A percentile compares a stretch with the other conserved stretches of the same genome.
These are phyloP conservation scores for Dascillus cervinus DNA, from an alignment of 2,888 invertebrate genomes.

Conservation along the genomic window DNA sequence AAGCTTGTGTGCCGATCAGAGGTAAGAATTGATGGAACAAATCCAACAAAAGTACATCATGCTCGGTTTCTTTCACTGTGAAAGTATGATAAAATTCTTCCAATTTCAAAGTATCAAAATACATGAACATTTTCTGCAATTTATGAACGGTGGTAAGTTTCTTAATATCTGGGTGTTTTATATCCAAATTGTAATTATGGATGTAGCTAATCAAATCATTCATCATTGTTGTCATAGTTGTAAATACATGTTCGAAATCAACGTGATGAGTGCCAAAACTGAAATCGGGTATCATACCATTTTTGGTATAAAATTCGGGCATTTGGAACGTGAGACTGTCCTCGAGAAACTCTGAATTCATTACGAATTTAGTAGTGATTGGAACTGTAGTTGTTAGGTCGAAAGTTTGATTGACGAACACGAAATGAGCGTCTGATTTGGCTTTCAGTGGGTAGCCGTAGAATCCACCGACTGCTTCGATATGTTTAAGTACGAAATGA, in stretches of 20 bases:
- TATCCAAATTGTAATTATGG: slow-evolving; percentile 32
- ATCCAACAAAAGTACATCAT: slow-evolving; percentile 28
- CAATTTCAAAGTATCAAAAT: slow-evolving; percentile 31
- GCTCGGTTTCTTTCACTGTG: slow-evolving; percentile 15
- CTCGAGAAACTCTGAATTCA: slow-evolving; percentile 15
- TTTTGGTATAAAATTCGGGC: slow-evolving; percentile 16
- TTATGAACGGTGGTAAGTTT: slow-evolving; percentile 34
- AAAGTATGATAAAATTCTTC: slow-evolving; percentile 27
- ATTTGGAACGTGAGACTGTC: slow-evolving; percentile 27
- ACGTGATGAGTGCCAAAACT: slow-evolving; percentile 33
- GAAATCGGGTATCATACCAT: slow-evolving; percentile 26
- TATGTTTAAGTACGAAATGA: slow-evolving; percentile 17
- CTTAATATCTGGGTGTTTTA: slow-evolving; percentile 30
- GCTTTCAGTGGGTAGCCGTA: slow-evolving; percentile 25
- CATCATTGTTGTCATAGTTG: slow-evolving; percentile 30
- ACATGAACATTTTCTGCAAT: slow-evolving; percentile 29
- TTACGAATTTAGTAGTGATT: slow-evolving; percentile 16
- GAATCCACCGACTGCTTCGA: slow-evolving; percentile 26
- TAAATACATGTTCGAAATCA: slow-evolving; percentile 25
- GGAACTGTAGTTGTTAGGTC: slow-evolving; percentile 25
- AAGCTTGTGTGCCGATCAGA: slow-evolving; percentile 39
- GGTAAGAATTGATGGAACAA: slow-evolving; percentile 41
- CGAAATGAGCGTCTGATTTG: slow-evolving; percentile 32
- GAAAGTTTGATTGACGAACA: slow-evolving; percentile 40
- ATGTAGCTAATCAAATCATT: slow-evolving; percentile 33